phyloP scores from a whole-genome alignment of 2,113 vertebrate species.

The Cololabis saira region DNA sequence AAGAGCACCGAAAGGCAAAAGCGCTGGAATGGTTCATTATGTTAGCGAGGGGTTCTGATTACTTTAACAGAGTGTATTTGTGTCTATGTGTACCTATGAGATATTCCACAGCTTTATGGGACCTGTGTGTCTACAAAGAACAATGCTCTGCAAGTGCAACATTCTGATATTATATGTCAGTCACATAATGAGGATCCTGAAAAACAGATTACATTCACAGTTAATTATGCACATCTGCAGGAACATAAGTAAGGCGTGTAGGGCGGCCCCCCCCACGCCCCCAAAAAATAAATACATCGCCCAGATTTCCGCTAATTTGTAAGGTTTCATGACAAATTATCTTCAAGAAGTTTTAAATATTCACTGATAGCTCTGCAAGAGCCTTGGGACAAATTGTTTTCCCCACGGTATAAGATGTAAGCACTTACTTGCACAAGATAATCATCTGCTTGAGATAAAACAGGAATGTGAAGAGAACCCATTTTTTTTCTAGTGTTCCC shows the following conservation, averaged over 20 bases:
- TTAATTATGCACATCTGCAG: slow-evolving; percentile 25
- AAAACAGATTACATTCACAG: slow-evolving; percentile 40
- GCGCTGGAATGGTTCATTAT: slow-evolving; percentile 49
- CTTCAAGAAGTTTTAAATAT: background rate
- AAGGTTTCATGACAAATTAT: slow-evolving; percentile 7
- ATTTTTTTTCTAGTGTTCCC: slow-evolving; percentile 25
- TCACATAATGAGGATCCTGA: slow-evolving; percentile 34
- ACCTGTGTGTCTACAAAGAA: slow-evolving; percentile 49
- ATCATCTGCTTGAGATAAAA: slow-evolving; percentile 23
- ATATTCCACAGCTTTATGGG: slow-evolving; percentile 51
- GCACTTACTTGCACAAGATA: slow-evolving; percentile 4
- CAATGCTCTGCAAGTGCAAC: slow-evolving; percentile 58
- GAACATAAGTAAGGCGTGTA: background rate
- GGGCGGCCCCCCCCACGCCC: background rate
- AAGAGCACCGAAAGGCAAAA: slow-evolving; percentile 59
- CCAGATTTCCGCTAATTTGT: background rate
- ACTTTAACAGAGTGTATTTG: slow-evolving; percentile 70
- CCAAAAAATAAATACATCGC: no score
- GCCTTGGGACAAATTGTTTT: slow-evolving; percentile 2
- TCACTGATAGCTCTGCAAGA: slow-evolving; percentile 1
- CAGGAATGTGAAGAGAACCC: slow-evolving; percentile 4
- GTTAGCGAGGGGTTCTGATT: slow-evolving; percentile 68
- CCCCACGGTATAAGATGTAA: background rate
- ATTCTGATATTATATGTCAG: slow-evolving; percentile 33
- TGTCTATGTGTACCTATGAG: slow-evolving; percentile 18